Percentiles rank a stretch among this genome's conserved stretches.
These are phyloP conservation scores for Gnathonemus longibarbis DNA, from an alignment of 2,113 vertebrate genomes.

Conservation along the genomic window DNA sequence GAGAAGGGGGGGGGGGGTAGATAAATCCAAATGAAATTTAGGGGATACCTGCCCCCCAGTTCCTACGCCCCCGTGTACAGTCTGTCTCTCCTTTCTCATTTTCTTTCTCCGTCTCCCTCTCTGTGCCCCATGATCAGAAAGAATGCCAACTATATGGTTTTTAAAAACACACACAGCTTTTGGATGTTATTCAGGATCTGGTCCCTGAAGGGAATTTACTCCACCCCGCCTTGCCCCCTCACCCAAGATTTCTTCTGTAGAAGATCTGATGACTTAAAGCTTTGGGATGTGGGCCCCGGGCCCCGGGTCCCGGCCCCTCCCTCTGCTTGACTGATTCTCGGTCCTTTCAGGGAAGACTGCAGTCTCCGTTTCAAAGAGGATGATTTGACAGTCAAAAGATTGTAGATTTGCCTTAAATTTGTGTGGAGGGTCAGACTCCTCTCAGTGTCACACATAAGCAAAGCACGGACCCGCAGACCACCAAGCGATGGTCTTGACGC, in stretches of 20 bases:
- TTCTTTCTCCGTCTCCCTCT: background rate
- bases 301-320: background rate
- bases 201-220: background rate
- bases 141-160: conserved; percentile 12
- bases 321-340: background rate
- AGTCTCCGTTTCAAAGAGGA: background rate
- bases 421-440: background rate
- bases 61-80: background rate
- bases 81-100: background rate
- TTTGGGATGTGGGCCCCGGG: background rate
- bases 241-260: background rate
- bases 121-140: conserved; percentile 8
- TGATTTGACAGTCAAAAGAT: background rate
- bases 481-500: background rate
- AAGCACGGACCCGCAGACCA: background rate
- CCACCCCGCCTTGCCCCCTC: background rate
- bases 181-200: conserved; percentile 18
- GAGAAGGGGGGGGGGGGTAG: too few species aligned
- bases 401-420: background rate
- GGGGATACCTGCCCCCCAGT: background rate
- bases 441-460: background rate
- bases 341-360: background rate
- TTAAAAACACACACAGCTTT: conserved; percentile 8
- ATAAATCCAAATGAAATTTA: background rate
- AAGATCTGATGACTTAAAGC: background rate